These are phyloP conservation scores for Drosophila peninsularis DNA, from an alignment of 2,888 invertebrate genomes.

Conservation along the genomic window DNA sequence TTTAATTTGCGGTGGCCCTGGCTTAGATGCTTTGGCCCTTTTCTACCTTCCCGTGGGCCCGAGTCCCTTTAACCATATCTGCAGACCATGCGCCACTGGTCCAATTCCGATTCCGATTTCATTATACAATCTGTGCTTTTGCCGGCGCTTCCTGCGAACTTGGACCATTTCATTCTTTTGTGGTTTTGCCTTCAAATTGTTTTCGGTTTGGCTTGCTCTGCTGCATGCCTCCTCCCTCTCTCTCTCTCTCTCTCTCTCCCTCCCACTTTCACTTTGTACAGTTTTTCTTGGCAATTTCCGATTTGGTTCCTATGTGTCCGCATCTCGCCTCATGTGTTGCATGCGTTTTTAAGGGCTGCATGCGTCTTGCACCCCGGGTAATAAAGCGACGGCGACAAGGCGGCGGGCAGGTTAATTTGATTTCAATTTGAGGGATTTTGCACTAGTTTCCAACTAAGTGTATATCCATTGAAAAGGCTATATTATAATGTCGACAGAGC, in stretches of 20 bases:
- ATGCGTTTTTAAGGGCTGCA: conserved; percentile 32
- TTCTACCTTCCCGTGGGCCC: background rate
- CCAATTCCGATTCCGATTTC: conserved; percentile 62
- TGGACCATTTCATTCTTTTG: conserved; percentile 51
- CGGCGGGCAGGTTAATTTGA: too few species aligned
- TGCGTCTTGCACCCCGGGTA: too few species aligned
- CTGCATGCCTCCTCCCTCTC: too few species aligned
- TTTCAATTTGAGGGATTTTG: too few species aligned
- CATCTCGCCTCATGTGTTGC: conserved; percentile 53
- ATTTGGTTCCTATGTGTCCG: conserved; percentile 19
- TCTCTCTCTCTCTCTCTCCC: background rate
- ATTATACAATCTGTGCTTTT: conserved; percentile 65
- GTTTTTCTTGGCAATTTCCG: conserved; percentile 20
- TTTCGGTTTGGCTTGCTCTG: conserved; percentile 49
- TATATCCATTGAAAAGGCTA: background rate
- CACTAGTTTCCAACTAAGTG: background rate
- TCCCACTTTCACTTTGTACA: background rate
- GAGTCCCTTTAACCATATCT: conserved; percentile 13
- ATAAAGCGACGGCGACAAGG: too few species aligned
- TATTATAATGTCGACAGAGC: background rate
- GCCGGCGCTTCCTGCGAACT: conserved; percentile 53
- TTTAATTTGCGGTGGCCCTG: conserved; percentile 73
- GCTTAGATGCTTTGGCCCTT: conserved; percentile 24
- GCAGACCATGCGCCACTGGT: conserved; percentile 43
- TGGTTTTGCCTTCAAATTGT: conserved; percentile 67